These are phyloP conservation scores for Pseudorhombus dupliciocellatus DNA, from an alignment of 2,113 vertebrate genomes.

Conservation along the genomic window DNA sequence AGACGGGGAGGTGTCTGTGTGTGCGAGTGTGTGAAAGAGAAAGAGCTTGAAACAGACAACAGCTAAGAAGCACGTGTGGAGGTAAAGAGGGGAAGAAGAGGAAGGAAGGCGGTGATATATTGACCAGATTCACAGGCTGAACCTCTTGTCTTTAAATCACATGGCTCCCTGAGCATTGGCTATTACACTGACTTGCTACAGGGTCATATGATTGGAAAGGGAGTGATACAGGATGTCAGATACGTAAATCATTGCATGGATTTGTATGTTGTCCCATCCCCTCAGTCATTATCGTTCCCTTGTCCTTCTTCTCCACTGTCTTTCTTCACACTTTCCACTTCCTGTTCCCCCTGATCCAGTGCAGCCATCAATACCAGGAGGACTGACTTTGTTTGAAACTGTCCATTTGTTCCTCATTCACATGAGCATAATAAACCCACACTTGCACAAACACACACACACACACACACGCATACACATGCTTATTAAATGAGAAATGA, in stretches of 20 bases:
- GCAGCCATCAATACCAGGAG: not conserved
- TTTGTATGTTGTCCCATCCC: not conserved
- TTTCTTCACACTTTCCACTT: not conserved
- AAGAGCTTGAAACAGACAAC: too few species aligned
- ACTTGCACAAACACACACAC: not conserved
- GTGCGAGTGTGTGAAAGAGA: slow-evolving; percentile 25
- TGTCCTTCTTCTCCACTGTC: not conserved
- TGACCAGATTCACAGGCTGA: slow-evolving; percentile 31
- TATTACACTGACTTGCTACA: slow-evolving; percentile 41
- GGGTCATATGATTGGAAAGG: slow-evolving; percentile 37
- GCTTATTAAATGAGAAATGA: slow-evolving; percentile 64
- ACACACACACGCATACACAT: slow-evolving; percentile 3
- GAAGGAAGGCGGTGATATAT: slow-evolving; percentile 43
- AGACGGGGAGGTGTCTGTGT: slow-evolving; percentile 34
- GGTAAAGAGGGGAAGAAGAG: slow-evolving; percentile 21
- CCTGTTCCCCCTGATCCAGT: too few species aligned
- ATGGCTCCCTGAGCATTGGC: slow-evolving; percentile 41
- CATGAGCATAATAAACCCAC: slow-evolving; percentile 3
- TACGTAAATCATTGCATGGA: slow-evolving; percentile 29
- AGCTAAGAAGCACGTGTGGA: not conserved
- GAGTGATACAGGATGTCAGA: not conserved
- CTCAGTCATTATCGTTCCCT: slow-evolving; percentile 21
- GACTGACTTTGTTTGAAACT: too few species aligned
- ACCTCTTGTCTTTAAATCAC: slow-evolving; percentile 61
- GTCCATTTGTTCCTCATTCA: not conserved